Percentiles rank a stretch among this genome's conserved stretches.
Conservation (phyloP, 2,888 invertebrate species). For the Coecobrya sp. region DNA sequence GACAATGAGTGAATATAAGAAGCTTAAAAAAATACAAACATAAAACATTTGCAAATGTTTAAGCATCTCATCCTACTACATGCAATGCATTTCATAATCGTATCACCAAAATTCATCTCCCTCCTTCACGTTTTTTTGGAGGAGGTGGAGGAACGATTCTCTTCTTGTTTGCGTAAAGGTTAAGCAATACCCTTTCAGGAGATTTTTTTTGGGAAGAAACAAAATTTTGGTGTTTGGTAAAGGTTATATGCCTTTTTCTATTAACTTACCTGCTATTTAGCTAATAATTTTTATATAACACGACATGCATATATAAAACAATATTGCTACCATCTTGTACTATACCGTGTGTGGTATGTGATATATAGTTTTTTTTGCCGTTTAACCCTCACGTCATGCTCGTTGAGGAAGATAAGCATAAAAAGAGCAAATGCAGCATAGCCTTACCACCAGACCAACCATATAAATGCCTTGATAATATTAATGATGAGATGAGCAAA, state of each 20-base stretch:
- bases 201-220: conserved; percentile 17
- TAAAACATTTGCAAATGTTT: no score
- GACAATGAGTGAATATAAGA: no score
- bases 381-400: conserved; percentile 63
- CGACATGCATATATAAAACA: not conserved
- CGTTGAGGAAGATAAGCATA: conserved; percentile 34
- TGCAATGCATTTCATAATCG: conserved; percentile 32
- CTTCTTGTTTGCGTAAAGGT: conserved; percentile 37
- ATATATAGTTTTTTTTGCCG: conserved; percentile 17
- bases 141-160: not conserved
- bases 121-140: not conserved
- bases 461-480: conserved; percentile 15
- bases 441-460: not conserved
- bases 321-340: not conserved
- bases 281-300: no score
- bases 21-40: not conserved
- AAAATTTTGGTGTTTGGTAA: conserved; percentile 19
- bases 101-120: not conserved
- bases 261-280: not conserved
- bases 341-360: not conserved
- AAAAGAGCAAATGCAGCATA: conserved; percentile 23
- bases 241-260: conserved; percentile 21
- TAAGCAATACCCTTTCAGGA: conserved; percentile 59
- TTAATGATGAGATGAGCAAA: conserved; percentile 36
- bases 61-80: no score